Evolutionary conservation across 2,797 vertebrate genomes (phyloP), one percentile per base, ranked within the genome.

Genomic region (Harpagifer antarcticus): DNA sequence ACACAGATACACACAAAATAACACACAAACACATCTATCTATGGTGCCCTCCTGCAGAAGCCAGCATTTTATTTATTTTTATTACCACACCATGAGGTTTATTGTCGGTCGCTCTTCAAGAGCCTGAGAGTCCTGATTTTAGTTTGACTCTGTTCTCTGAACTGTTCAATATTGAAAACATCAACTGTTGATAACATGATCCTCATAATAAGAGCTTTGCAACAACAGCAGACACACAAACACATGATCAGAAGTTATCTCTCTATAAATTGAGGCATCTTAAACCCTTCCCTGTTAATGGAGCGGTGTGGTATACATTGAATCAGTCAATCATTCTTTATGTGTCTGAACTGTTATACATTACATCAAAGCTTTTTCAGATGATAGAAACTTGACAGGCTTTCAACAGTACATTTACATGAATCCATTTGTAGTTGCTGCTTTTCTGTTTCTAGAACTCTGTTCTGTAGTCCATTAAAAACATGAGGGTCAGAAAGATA

Each of bases 11-110:
- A 64, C 59, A 48, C 62, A 64, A 50, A 47, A 14, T 14, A n/a
- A 19, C 43, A 49, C 52, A 63, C 61, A 62, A 49, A 62, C 68
- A 53, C 27, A 52, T 20, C 54, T 3, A 12, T 4, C 20, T 49
- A 42, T 47, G 50, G 47, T 4, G 4, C 37, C 13, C 74, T 65
- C 73, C 77, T 81, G 76, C 59, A 68, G 76, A 64, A 15, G 15
- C 48, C 33, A 48, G 56, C 68, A 75, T 68, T 23, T 58, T 69
- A 62, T 78, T 72, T 54, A 79, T n/a, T 59, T 78, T 68, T 50
- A 79, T n/a, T 66, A 77, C 49, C 50, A 23, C 59, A 9, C 53
- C 42, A 12, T 57, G 43, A 66, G 17, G 12, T 73, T 70, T 55
- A 66, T 55, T 79, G 37, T 47, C 68, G 65, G 74, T 49, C 19